phyloP scores from a whole-genome alignment of 2,888 invertebrate genomes.

The Drosophila prostipennis region DNA sequence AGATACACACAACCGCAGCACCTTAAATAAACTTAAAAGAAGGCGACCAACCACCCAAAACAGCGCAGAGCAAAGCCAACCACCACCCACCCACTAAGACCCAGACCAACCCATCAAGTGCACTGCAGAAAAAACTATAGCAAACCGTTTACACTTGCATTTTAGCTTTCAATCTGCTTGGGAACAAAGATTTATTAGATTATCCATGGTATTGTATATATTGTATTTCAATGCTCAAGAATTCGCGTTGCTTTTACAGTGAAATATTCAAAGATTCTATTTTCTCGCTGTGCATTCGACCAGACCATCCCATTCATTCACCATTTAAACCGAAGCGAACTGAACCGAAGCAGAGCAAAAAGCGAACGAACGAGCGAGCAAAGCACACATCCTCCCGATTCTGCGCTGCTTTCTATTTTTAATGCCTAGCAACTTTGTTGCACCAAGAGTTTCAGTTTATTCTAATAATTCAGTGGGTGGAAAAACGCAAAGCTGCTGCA shows the following conservation, averaged over 20 bases:
- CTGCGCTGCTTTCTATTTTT: constrained; percentile 40
- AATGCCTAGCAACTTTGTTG: constrained; percentile 36
- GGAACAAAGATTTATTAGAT: too few species aligned
- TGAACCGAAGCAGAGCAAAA: constrained; percentile 14
- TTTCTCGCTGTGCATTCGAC: constrained; percentile 4
- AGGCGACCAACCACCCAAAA: constrained; percentile 23
- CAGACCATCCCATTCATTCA: constrained; percentile 34
- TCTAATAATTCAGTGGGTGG: constrained; percentile 39
- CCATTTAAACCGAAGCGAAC: constrained; percentile 26
- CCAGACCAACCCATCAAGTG: constrained; percentile 28
- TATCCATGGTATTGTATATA: too few species aligned
- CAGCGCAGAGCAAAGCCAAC: constrained; percentile 11
- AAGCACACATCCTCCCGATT: constrained; percentile 15
- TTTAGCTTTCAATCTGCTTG: too few species aligned
- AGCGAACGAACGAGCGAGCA: constrained; percentile 8
- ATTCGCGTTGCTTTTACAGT: too few species aligned
- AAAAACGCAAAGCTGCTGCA: constrained; percentile 25
- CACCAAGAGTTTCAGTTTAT: constrained; percentile 29
- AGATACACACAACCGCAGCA: constrained; percentile 31
- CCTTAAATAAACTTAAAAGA: constrained; percentile 50
- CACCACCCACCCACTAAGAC: constrained; percentile 26
- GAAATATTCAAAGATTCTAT: not conserved
- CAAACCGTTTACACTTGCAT: too few species aligned
- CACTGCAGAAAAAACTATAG: constrained; percentile 3
- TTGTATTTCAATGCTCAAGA: too few species aligned